phyloP scores from a whole-genome alignment of 1,140 invertebrate genomes.

The Cheumatopsyche charites region DNA sequence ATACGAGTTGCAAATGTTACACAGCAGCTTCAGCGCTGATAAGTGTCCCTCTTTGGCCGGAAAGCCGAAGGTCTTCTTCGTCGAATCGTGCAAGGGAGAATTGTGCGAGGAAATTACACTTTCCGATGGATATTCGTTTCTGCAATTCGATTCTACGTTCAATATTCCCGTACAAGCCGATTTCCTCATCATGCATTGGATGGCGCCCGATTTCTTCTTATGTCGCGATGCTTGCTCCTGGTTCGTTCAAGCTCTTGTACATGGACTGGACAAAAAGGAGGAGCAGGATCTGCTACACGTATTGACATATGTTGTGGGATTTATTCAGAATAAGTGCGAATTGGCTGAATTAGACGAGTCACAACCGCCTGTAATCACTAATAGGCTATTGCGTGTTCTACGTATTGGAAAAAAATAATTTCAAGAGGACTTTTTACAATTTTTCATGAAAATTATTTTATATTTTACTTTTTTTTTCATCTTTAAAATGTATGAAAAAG shows the following conservation, averaged over 20 bases:
- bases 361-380: no score
- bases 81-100: conserved; percentile 66
- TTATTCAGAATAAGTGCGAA: no score
- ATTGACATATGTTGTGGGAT: no score
- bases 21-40: conserved; percentile 68
- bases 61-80: conserved; percentile 70
- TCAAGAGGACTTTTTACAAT: no score
- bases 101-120: conserved; percentile 80
- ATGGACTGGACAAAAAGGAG: no score
- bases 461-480: no score
- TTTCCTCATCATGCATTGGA: conserved; percentile 92
- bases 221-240: conserved; percentile 97
- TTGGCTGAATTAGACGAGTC: no score
- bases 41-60: conserved; percentile 67
- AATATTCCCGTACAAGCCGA: conserved; percentile 93
- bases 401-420: no score
- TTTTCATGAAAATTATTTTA: no score
- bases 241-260: conserved; percentile 96
- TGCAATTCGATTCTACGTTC: conserved; percentile 78
- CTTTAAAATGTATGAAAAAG: no score
- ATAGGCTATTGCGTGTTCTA: no score
- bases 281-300: no score
- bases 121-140: conserved; percentile 68
- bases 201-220: conserved; percentile 90
- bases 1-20: conserved; percentile 61